Evolutionary conservation across 2,888 invertebrate species (phyloP).

Genomic region (Ashinkailepas kermadecensis): DNA sequence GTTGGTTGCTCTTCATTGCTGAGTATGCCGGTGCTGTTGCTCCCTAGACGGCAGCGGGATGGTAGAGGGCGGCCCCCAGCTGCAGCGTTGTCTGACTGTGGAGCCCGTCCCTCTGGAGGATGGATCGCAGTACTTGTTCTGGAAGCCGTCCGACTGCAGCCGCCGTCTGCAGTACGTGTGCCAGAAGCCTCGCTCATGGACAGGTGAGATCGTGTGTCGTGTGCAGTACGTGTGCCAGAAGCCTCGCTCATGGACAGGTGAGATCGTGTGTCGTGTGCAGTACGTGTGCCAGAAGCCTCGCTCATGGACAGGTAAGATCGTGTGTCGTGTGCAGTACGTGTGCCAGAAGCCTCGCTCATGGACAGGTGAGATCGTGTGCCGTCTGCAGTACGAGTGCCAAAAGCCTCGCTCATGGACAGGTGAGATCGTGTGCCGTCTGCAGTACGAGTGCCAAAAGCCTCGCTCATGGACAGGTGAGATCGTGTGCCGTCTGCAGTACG

Average conservation of each 20-base stretch:
- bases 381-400: too few relatives aligned
- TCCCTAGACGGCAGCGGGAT: neutral
- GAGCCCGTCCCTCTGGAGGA: neutral
- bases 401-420: too few relatives aligned
- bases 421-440: too few relatives aligned
- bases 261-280: too few relatives aligned
- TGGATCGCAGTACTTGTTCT: neutral
- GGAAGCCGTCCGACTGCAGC: slow-evolving; percentile 5
- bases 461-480: neutral
- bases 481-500: too few relatives aligned
- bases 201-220: neutral
- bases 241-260: too few relatives aligned
- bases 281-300: neutral
- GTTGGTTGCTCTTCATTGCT: neutral
- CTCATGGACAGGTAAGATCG: too few relatives aligned
- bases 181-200: neutral
- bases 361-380: too few relatives aligned
- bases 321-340: neutral
- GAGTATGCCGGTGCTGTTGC: neutral
- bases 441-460: neutral
- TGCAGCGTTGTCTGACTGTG: slow-evolving; percentile 8
- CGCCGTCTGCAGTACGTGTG: neutral
- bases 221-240: too few relatives aligned
- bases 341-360: too few relatives aligned
- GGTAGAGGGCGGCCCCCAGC: neutral